phyloP scores from a whole-genome alignment of 2,113 vertebrate species.

The Chauna torquata region DNA sequence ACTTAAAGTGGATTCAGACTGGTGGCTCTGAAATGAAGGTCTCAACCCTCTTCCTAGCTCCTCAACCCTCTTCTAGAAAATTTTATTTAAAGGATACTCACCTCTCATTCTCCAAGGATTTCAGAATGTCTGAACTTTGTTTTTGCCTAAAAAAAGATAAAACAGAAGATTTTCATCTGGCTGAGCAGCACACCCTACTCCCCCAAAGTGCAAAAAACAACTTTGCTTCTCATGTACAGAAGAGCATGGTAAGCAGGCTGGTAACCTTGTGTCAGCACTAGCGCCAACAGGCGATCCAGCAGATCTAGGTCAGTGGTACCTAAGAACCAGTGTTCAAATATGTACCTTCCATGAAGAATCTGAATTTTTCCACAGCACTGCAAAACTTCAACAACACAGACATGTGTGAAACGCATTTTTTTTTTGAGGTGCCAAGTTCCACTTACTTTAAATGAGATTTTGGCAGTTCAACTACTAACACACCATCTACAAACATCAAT shows the following conservation, averaged over 20 bases:
- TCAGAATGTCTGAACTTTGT: conserved; percentile 87
- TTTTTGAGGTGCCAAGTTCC: not conserved
- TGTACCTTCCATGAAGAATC: not conserved
- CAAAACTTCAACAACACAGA: not conserved
- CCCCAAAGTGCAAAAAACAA: not conserved
- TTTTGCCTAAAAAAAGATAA: conserved; percentile 80
- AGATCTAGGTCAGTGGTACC: not conserved
- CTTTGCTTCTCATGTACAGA: not conserved
- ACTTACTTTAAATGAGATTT: not conserved
- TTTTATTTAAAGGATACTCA: conserved; percentile 59
- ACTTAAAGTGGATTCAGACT: not conserved
- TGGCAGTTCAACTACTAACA: not conserved
- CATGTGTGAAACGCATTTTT: not conserved
- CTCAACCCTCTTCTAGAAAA: not conserved
- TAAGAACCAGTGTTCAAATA: not conserved
- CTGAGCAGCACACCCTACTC: not conserved
- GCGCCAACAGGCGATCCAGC: not conserved
- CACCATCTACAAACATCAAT: not conserved
- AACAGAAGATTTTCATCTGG: not conserved
- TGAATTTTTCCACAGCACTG: not conserved
- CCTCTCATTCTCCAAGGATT: conserved; percentile 93
- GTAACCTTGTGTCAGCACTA: not conserved
- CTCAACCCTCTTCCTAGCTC: not conserved
- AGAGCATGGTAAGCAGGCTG: not conserved
- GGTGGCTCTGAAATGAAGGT: not conserved